Evolutionary conservation across 1,140 invertebrate species (phyloP), one percentile per base, ranked within the genome.

Genomic region (Gerris buenoi): DNA sequence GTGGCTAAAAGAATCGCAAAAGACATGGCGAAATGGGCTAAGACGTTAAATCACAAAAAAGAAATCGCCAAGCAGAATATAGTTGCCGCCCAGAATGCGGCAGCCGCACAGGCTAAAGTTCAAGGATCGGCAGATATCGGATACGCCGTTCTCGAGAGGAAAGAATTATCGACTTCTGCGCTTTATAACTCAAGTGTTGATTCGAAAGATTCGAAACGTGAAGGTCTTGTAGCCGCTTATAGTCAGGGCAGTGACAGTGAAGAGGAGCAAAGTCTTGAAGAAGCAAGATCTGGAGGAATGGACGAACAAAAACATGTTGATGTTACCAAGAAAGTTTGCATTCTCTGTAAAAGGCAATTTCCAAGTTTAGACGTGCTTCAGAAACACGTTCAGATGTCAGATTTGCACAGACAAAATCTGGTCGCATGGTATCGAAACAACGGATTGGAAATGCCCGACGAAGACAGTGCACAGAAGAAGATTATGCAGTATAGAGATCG

Each of bases 1-100:
- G 93, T 96, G 18, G 96, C 96, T 0, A 97, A 97, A 75, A 96
- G 97, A 78, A 97, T 98, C 72, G 95, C 94, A 0, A 97, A 97
- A 81, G 84, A 95, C 74, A 95, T 95, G 92, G 90, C 93, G 73
- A 86, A 88, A 73, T 99, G 97, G 97, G 96, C 96, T 0, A 95
- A 97, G 75, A 94, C 91, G 3, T 79, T 97, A 65, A 98, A 98
- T 78, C 94, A 97, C 74, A 94, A 95, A 79, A 98, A 98, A 78
- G 93, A 97, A 72, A 88, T 84, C 68, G 84, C 86, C 27, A 85
- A 86, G 69, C 83, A 82, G 62, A 85, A 82, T 68, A 80, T 83
- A 76, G 82, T 81, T 15, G 80, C 81, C 67, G 80, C 84, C 65
- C 79, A 81, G 69, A 74, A 78, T 0, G 76, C 78, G 13, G 64